Conservation (phyloP, 2,113 vertebrate genomes). For the Psammodynastes pulverulentus region DNA sequence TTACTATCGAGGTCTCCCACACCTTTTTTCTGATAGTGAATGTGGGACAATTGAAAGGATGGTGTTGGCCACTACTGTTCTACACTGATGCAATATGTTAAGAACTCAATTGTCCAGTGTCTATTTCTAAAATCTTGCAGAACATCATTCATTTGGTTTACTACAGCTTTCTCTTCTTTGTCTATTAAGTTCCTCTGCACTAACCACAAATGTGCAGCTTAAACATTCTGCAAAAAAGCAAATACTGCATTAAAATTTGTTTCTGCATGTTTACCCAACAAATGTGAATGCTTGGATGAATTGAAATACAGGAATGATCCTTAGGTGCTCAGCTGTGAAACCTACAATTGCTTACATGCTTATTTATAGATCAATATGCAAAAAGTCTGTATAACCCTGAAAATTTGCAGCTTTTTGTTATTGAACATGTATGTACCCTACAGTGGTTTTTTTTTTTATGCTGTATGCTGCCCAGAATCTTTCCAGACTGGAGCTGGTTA, state of each 20-base stretch:
- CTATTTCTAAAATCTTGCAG: background rate
- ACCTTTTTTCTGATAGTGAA: background rate
- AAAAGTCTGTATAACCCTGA: background rate
- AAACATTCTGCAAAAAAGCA: background rate
- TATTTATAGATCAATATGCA: background rate
- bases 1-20: background rate
- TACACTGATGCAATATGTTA: background rate
- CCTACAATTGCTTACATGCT: background rate
- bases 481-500: background rate
- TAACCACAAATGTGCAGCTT: background rate
- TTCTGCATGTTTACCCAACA: background rate
- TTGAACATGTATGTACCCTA: too few species aligned
- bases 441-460: background rate
- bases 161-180: background rate
- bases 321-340: background rate
- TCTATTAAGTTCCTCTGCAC: background rate
- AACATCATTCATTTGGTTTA: background rate
- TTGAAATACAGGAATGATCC: background rate
- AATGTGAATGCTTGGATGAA: background rate
- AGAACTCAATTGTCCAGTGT: background rate
- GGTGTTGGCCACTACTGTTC: background rate
- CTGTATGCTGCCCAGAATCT: background rate
- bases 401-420: background rate
- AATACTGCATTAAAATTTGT: background rate
- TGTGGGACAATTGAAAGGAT: background rate